Conservation (phyloP, 2,797 vertebrate species). For the Garrulus glandarius region DNA sequence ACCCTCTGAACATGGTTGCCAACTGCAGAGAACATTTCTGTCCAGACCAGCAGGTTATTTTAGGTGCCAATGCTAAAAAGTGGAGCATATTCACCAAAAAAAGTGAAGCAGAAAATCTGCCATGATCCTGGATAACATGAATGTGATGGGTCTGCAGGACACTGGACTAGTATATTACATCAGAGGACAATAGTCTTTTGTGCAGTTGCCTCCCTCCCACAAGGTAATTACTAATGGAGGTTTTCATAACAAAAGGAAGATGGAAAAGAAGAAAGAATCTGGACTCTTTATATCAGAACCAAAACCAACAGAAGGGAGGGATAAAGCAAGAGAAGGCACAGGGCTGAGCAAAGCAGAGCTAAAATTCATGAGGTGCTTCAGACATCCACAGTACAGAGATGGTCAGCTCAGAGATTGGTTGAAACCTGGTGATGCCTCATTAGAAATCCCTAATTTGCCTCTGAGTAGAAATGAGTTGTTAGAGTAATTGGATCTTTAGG, state of each 20-base stretch:
- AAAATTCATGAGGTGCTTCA: neutral
- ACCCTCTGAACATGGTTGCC: neutral
- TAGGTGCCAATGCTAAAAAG: neutral
- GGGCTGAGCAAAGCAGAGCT: neutral
- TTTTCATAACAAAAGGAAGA: neutral
- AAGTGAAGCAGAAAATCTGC: neutral
- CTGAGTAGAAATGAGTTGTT: neutral
- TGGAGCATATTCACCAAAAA: neutral
- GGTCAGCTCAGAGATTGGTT: neutral
- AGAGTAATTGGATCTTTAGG: neutral
- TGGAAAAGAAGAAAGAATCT: neutral
- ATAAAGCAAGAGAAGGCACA: neutral
- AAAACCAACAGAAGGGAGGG: neutral
- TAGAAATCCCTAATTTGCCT: neutral
- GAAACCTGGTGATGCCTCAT: neutral
- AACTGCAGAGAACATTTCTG: neutral
- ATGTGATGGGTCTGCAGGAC: neutral
- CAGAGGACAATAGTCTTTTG: neutral
- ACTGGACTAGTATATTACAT: neutral
- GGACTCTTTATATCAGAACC: neutral
- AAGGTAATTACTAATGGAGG: neutral
- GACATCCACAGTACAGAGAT: neutral
- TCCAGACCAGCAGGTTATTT: neutral
- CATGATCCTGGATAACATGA: neutral
- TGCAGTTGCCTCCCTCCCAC: neutral